Base-by-base conservation (phyloP, 1,140 invertebrate species). In the Probaryconus sp. region DNA sequence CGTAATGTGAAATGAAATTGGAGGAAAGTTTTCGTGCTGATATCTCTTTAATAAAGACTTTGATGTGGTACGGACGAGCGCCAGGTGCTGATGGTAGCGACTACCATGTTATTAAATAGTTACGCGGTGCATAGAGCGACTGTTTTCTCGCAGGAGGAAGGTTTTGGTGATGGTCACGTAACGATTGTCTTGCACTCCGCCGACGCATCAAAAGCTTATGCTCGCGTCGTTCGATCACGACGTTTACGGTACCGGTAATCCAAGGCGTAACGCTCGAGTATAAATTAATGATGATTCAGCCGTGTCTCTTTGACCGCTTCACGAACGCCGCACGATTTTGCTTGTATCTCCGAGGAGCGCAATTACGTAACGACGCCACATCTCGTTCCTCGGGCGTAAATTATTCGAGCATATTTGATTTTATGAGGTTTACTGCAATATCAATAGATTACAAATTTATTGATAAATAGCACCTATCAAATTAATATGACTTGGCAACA, bases 71-170 rank as follows among this genome's bases (percentile, higher is more conserved):
- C 55, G 68, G 30, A 55, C 63, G 67, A 53, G 33, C 67, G 58
- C 58, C 79, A 82, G 79, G 73, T 81, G 79, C 58, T 72, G 67
- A 51, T 45, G 61, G 40, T 37, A 10, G 42, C 9, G 43, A 56
- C 69, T 74, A 58, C 72, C 42, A 61, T 79, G 40, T 72, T 79
- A 81, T 81, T 81, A 81, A 80, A 81, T 79, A 68, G 79, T 81
- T 80, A 79, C 45, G 55, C 40, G n/a, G n/a, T 26, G 67, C 38
- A 77, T 77, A 69, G 73, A 55, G 38, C 10, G 13, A 4, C 33
- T 16, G 2, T 2, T 16, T 14, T 14, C 11, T 2, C 17, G 37
- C 3, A 4, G 6, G n/a, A n/a, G n/a, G n/a, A n/a, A n/a, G n/a
- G n/a, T n/a, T 35, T 3, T 7, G 7, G 11, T 35, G 11, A 13